Conservation (phyloP, 2,797 vertebrate genomes). For the Epinephelus awoara region DNA sequence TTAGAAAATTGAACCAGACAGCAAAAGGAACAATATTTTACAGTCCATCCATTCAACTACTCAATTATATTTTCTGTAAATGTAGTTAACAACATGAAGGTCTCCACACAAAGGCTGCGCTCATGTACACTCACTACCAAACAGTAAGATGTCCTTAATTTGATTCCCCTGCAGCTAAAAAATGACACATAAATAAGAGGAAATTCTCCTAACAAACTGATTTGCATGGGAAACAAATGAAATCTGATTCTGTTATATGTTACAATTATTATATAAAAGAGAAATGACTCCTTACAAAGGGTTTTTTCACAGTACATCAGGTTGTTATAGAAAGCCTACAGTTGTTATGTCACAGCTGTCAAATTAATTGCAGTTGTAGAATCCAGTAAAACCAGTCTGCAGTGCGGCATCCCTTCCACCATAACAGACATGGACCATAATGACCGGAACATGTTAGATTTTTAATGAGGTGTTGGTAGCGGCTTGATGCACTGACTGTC, state of each 20-base stretch:
- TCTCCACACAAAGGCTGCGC: constrained; percentile 2
- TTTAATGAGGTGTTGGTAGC: background rate
- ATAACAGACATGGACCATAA: too few relatives aligned
- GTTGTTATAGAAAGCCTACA: background rate
- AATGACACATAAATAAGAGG: background rate
- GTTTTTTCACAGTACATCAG: background rate
- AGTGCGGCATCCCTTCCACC: background rate
- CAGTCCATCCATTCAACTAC: background rate
- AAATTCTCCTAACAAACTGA: background rate
- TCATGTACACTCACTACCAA: background rate
- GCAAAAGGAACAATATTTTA: background rate
- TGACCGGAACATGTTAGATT: background rate
- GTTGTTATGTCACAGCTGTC: background rate
- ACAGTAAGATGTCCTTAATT: constrained; percentile 6
- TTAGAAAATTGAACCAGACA: background rate
- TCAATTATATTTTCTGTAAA: background rate
- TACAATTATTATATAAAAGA: background rate
- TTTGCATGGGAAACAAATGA: background rate
- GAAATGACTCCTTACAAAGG: background rate
- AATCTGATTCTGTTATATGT: background rate
- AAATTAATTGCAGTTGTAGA: too few relatives aligned
- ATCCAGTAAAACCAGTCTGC: background rate
- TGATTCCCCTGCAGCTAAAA: constrained; percentile 1
- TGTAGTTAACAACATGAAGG: background rate
- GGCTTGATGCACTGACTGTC: background rate